Percentiles rank a stretch among this genome's conserved stretches.
Conservation (phyloP, 2,888 invertebrate genomes). For the Volucella bombylans region DNA sequence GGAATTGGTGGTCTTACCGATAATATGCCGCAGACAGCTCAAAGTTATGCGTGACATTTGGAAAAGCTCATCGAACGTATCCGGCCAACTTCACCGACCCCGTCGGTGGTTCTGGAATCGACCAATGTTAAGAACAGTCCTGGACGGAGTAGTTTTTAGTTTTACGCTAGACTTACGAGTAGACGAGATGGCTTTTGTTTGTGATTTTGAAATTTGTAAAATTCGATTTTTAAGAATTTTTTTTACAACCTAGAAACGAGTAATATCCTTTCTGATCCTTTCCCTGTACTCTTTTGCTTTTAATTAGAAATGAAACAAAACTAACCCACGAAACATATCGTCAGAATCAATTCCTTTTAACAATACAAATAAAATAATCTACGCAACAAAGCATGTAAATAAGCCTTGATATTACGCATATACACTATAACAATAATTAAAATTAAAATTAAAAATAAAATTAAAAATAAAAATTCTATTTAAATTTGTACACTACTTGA, state of each 20-base stretch:
- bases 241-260: constrained; percentile 4
- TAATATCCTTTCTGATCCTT: neutral
- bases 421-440: constrained; percentile 37
- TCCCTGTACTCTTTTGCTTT: no score
- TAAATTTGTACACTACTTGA: constrained; percentile 52
- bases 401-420: constrained; percentile 37
- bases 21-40: constrained; percentile 82
- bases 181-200: constrained; percentile 32
- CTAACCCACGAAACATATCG: no score
- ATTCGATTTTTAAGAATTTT: constrained; percentile 33
- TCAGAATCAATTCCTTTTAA: neutral
- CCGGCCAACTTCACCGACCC: constrained; percentile 63
- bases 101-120: constrained; percentile 37
- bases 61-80: constrained; percentile 73
- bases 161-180: constrained; percentile 33
- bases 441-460: constrained; percentile 5
- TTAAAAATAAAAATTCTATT: constrained; percentile 31
- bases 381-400: constrained; percentile 62
- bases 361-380: constrained; percentile 11
- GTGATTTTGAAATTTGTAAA: constrained; percentile 59
- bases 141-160: constrained; percentile 65
- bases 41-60: constrained; percentile 85
- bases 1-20: constrained; percentile 77
- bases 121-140: constrained; percentile 40
- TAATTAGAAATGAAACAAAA: no score